Evolutionary conservation across 2,888 invertebrate genomes (phyloP).

Genomic region (Fabriciana adippe): DNA sequence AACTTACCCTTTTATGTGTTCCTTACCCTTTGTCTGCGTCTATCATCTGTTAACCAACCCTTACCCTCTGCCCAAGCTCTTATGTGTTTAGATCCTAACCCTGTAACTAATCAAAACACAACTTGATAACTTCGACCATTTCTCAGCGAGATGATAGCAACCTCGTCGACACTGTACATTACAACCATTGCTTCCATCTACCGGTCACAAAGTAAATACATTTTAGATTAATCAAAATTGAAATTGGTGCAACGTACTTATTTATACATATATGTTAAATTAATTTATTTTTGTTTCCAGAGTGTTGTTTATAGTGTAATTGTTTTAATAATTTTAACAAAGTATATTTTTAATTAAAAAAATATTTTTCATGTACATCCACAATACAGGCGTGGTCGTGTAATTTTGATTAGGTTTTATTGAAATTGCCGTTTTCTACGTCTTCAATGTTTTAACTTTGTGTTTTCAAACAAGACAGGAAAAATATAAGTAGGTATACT

Average conservation of each 20-base stretch:
- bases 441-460: too few relatives aligned
- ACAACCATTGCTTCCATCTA: conserved; percentile 76
- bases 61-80: conserved; percentile 80
- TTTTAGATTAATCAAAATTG: conserved; percentile 49
- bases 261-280: conserved; percentile 7
- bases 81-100: conserved; percentile 82
- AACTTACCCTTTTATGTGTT: conserved; percentile 84
- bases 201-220: conserved; percentile 58
- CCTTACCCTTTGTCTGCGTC: conserved; percentile 91
- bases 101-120: conserved; percentile 78
- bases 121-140: conserved; percentile 74
- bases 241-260: conserved; percentile 66
- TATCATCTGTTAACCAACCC: conserved; percentile 87
- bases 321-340: too few relatives aligned
- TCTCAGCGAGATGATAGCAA: conserved; percentile 70
- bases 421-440: too few relatives aligned
- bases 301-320: conserved; percentile 8
- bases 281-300: conserved; percentile 23
- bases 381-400: too few relatives aligned
- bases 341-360: too few relatives aligned
- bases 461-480: too few relatives aligned
- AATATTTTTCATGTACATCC: too few relatives aligned
- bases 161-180: conserved; percentile 77
- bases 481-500: too few relatives aligned
- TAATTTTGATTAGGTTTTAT: too few relatives aligned